Base-by-base conservation (phyloP, 2,797 vertebrate genomes). In the Pithecia hirsuta region DNA sequence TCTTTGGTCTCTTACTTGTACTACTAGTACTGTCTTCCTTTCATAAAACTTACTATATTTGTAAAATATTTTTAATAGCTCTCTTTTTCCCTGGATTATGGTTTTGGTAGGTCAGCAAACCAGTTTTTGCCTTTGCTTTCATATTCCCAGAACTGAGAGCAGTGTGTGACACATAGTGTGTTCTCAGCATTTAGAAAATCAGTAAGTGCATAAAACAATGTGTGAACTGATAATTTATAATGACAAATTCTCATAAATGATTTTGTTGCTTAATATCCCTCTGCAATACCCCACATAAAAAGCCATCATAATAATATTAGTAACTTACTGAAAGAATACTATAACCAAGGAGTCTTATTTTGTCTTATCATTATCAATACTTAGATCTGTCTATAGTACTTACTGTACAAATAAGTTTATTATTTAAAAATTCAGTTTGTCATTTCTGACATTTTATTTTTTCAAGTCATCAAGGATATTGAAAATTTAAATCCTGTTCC, bases 401-500 rank as follows among this genome's bases (percentile, higher is more conserved):
- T 44, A 15, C 8, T 85, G 6, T 74, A 59, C 36, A 30, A 93
- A 93, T 5, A 75, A 30, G 13, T 79, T 30, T 79, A 7, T 85
- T 59, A 59, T 59, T 17, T 0, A 92, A 80, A 96, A 79, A 57
- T 59, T 57, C 39, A 95, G 17, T 28, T 80, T 92, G 36, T 72
- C 33, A 70, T 48, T 86, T 87, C 33, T 57, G 14, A 7, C 2
- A 76, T 75, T 39, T 83, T 94, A 67, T 59, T 92, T 85, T 81
- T 82, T 36, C 20, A 87, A 26, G 3, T 90, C 0, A 2, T 83
- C 19, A 82, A 92, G 48, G 1, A 9, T 64, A 75, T 78, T 91
- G 93, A 92, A 80, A 83, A 64, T 55, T 92, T 13, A 86, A 92
- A 87, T 94, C n/a, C 28, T 93, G 1, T 61, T 80, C 82, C 15